Base-by-base conservation (phyloP, 2,888 invertebrate species). In the Listrodromus nycthemerus region DNA sequence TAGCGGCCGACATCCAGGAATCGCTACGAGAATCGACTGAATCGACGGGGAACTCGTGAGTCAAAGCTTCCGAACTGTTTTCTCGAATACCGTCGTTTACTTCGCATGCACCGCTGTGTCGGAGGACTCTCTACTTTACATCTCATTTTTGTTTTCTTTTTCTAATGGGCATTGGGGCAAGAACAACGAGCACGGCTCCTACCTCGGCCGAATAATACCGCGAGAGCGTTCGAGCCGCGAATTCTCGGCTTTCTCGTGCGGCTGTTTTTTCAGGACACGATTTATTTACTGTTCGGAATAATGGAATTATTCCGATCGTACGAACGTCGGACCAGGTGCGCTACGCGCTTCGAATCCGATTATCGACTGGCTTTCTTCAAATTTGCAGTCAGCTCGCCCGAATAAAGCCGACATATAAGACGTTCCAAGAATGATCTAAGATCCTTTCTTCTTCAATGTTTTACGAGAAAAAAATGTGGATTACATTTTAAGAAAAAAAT, bases 291-390 rank as follows among this genome's bases (percentile, higher is more conserved):
- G 45, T 16, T 19, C 21, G 58, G 24, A 76, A 69, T 77, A 24
- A 55, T 55, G 37, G 61, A 10, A 27, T 55, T 41, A 66, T 76
- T 52, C 19, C 50, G 74, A 76, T 55, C 66, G 66, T 41, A 65
- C 21, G 74, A 45, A 58, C 70, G 80, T 52, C 70, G 81, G 74
- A 48, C 37, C 66, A 30, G 69, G 74, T n/a, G n/a, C 84, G 77
- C 84, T 69, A 81, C 84, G 77, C 84, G 73, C 65, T 81, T 80
- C 65, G 81, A 78, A 84, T 84, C 78, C 74, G 77, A 81, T 77
- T 65, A 55, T 27, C 41, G 10, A 10, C 19, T 27, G 21, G 24
- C 55, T 55, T 55, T 55, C 55, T 55, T 55, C 0, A 10, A 24
- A 55, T 55, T 55, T 55, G 55, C 21, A 55, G 55, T 55, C 55